Conservation (phyloP, 1,140 invertebrate genomes). For the Amphibalanus amphitrite region DNA sequence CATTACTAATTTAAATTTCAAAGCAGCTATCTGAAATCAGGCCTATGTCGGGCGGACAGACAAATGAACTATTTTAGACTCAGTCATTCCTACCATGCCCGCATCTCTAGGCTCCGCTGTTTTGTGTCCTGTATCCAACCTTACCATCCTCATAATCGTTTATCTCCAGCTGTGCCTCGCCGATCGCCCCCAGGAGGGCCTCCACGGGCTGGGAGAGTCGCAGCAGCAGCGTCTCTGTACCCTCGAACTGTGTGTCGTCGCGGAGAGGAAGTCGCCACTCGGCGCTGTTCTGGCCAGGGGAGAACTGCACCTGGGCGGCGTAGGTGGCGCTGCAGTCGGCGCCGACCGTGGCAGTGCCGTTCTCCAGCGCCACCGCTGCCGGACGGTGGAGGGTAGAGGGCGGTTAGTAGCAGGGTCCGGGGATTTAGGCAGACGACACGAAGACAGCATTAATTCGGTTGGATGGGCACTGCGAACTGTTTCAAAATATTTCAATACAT, state of each 20-base stretch:
- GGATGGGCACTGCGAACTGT: too few species aligned
- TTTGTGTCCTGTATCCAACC: too few species aligned
- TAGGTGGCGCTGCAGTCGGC: conserved; percentile 23
- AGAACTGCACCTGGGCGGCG: conserved; percentile 29
- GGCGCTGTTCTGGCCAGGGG: conserved; percentile 28
- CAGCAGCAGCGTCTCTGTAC: conserved; percentile 23
- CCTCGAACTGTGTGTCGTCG: conserved; percentile 25
- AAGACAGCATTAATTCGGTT: too few species aligned
- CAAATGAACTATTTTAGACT: too few species aligned
- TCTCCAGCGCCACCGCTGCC: conserved; percentile 21
- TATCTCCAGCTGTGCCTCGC: conserved; percentile 23
- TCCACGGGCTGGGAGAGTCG: conserved; percentile 25
- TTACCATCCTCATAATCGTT: conserved; percentile 29
- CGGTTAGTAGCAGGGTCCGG: too few species aligned
- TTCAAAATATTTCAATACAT: too few species aligned
- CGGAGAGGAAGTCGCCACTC: conserved; percentile 24
- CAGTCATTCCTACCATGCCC: too few species aligned
- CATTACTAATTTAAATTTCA: too few species aligned
- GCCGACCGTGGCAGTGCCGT: conserved; percentile 24
- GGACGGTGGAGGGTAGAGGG: conserved; percentile 9
- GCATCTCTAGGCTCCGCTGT: too few species aligned
- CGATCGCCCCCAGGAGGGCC: conserved; percentile 24
- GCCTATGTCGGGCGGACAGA: too few species aligned
- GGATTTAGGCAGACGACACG: too few species aligned
- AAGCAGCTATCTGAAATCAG: too few species aligned